phyloP scores from a whole-genome alignment of 2,113 vertebrate species.

The Barbus barbus region DNA sequence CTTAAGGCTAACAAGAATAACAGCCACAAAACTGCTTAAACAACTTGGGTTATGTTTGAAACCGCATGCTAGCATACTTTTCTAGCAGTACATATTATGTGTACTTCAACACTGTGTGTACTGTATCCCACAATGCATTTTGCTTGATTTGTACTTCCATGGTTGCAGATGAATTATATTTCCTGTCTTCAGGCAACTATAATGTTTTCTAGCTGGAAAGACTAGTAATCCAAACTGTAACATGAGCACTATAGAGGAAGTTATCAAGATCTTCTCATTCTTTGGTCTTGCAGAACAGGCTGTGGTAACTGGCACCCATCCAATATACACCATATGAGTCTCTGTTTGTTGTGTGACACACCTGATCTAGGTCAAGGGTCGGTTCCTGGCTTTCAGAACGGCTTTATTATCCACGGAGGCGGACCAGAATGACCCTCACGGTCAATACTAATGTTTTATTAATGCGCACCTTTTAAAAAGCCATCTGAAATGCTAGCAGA shows the following conservation, averaged over 20 bases:
- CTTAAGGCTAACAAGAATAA: too few relatives aligned
- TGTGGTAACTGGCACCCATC: conserved; percentile 20
- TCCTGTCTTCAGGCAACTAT: conserved; percentile 3
- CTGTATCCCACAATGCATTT: background rate
- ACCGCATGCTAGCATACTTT: background rate
- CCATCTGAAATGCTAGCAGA: conserved; percentile 68
- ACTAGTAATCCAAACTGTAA: conserved; percentile 21
- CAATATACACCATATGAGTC: conserved; percentile 1
- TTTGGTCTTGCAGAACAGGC: conserved; percentile 7
- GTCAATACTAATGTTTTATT: conserved; percentile 83
- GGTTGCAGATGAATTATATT: conserved; percentile 11
- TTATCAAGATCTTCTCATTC: conserved; percentile 25
- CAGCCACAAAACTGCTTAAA: too few relatives aligned
- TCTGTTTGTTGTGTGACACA: conserved; percentile 58
- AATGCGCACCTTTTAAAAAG: conserved; percentile 70
- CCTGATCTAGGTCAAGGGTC: conserved; percentile 71
- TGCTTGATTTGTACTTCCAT: background rate
- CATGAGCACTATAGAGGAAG: conserved; percentile 19
- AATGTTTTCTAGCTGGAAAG: conserved; percentile 4
- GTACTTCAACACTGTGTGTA: background rate
- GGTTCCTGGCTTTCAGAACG: conserved; percentile 29
- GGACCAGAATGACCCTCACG: conserved; percentile 62
- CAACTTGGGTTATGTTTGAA: too few relatives aligned
- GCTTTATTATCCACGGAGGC: conserved; percentile 62
- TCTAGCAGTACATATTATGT: background rate